Percentiles rank a stretch among this genome's conserved stretches.
Evolutionary conservation across 1,140 invertebrate genomes (phyloP).

Genomic region (Eubasilissa regina): DNA sequence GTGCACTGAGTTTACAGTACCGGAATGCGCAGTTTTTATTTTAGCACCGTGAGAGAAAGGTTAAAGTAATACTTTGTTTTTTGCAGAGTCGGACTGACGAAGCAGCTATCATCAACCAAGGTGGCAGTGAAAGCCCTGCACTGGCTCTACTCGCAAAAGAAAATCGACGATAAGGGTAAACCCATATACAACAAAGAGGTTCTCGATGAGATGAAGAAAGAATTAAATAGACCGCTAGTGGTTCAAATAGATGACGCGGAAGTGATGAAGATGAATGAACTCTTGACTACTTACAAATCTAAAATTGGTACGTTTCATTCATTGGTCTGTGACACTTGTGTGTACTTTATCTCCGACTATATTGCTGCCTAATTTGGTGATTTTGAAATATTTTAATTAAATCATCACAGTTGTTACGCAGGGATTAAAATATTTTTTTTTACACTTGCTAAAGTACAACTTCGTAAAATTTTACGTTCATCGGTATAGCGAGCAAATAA

Average conservation of each 20-base stretch:
- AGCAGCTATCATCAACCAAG: slow-evolving; percentile 63
- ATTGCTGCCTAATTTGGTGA: background rate
- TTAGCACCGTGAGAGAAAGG: too few species aligned
- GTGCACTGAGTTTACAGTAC: too few species aligned
- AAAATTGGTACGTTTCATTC: slow-evolving; percentile 40
- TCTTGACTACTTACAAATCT: slow-evolving; percentile 32
- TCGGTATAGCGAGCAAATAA: background rate
- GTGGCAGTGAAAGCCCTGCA: slow-evolving; percentile 61
- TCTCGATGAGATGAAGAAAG: slow-evolving; percentile 59
- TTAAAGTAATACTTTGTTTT: too few species aligned
- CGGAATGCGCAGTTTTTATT: too few species aligned
- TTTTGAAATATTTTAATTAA: background rate
- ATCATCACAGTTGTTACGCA: background rate
- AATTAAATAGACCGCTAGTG: slow-evolving; percentile 57
- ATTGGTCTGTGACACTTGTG: too few species aligned
- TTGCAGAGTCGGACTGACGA: slow-evolving; percentile 56
- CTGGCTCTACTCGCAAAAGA: slow-evolving; percentile 60
- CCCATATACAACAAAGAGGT: slow-evolving; percentile 62
- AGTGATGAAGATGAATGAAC: background rate
- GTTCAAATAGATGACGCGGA: slow-evolving; percentile 46
- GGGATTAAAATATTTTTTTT: background rate
- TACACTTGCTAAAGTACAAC: background rate
- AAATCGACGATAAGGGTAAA: slow-evolving; percentile 62
- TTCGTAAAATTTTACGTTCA: background rate
- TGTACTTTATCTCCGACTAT: too few species aligned